phyloP scores from a whole-genome alignment of 2,888 invertebrate genomes.

The Chymomyza fuscimana region DNA sequence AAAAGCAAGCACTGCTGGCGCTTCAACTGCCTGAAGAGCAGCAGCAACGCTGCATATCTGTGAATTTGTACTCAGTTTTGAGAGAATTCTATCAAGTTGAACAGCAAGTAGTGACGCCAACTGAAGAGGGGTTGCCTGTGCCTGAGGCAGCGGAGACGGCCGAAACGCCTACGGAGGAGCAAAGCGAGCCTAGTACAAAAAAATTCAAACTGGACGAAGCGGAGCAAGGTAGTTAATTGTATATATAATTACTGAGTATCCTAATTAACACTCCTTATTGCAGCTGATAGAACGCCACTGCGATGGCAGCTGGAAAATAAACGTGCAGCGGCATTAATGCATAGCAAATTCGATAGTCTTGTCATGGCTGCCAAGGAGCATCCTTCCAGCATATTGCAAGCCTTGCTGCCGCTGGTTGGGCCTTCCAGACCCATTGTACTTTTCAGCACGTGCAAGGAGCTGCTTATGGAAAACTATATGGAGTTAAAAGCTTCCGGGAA shows the following conservation, averaged over 20 bases:
- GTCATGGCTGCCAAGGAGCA: conserved; percentile 92
- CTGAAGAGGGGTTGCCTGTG: background rate
- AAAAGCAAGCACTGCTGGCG: conserved; percentile 88
- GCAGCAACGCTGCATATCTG: conserved; percentile 85
- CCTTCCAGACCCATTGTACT: conserved; percentile 92
- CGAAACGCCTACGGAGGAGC: conserved; percentile 32
- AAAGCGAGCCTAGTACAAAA: conserved; percentile 46
- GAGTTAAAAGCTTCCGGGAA: conserved; percentile 86
- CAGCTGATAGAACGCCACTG: conserved; percentile 62
- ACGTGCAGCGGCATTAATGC: conserved; percentile 83
- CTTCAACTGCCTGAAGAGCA: conserved; percentile 89
- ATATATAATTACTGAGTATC: conserved; percentile 19
- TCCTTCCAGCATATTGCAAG: conserved; percentile 88
- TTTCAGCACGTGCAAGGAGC: conserved; percentile 89
- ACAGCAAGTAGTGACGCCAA: background rate
- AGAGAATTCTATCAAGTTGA: conserved; percentile 84
- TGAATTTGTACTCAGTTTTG: conserved; percentile 88
- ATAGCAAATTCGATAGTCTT: conserved; percentile 86
- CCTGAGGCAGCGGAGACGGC: conserved; percentile 4
- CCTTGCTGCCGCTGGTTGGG: conserved; percentile 88
- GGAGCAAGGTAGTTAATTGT: background rate
- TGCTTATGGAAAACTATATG: conserved; percentile 90
- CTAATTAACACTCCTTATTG: conserved; percentile 16
- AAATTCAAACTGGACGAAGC: conserved; percentile 55
- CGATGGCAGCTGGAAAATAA: conserved; percentile 87